Evolutionary conservation across 30 jellyfish, hydroid and myxozoan genomes (phyloP).

Genomic region (Chironex yamaguchii): DNA sequence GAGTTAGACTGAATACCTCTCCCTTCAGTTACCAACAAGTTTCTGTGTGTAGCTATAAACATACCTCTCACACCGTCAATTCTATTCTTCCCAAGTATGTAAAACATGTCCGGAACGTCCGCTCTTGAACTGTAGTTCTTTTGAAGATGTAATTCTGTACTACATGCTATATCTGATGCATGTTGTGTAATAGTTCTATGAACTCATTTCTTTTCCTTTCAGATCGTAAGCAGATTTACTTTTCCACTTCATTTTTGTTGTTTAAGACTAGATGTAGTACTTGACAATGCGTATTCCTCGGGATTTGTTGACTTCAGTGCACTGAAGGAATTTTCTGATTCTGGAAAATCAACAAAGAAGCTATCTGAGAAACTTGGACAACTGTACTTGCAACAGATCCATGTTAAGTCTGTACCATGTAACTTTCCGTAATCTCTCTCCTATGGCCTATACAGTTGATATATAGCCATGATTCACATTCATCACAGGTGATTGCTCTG

Average conservation of each 20-base stretch:
- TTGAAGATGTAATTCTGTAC: slow-evolving; percentile 55
- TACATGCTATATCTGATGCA: slow-evolving; percentile 6
- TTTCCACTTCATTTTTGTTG: slow-evolving; percentile 10
- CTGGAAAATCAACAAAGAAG: background rate
- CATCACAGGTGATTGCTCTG: slow-evolving; percentile 22
- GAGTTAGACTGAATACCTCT: slow-evolving; percentile 21
- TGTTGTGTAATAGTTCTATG: slow-evolving; percentile 29
- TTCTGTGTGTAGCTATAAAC: slow-evolving; percentile 28
- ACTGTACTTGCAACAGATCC: slow-evolving; percentile 11
- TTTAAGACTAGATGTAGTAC: no score
- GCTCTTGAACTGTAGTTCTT: slow-evolving; percentile 11
- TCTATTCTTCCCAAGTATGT: slow-evolving; percentile 22
- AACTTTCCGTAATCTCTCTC: background rate
- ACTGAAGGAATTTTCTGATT: slow-evolving; percentile 16
- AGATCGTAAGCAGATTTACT: no score
- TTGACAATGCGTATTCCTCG: background rate
- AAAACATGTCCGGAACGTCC: slow-evolving; percentile 19
- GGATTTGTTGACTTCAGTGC: slow-evolving; percentile 3
- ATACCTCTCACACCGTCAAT: slow-evolving; percentile 27
- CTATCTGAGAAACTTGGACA: slow-evolving; percentile 18
- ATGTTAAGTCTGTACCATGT: slow-evolving; percentile 12
- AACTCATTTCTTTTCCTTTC: no score
- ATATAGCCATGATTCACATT: slow-evolving; percentile 10
- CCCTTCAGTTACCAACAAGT: slow-evolving; percentile 21
- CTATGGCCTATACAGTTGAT: slow-evolving; percentile 15